These are phyloP conservation scores for Caenorhabditis inopinata DNA, from an alignment of 1,140 invertebrate genomes.

Conservation along the genomic window DNA sequence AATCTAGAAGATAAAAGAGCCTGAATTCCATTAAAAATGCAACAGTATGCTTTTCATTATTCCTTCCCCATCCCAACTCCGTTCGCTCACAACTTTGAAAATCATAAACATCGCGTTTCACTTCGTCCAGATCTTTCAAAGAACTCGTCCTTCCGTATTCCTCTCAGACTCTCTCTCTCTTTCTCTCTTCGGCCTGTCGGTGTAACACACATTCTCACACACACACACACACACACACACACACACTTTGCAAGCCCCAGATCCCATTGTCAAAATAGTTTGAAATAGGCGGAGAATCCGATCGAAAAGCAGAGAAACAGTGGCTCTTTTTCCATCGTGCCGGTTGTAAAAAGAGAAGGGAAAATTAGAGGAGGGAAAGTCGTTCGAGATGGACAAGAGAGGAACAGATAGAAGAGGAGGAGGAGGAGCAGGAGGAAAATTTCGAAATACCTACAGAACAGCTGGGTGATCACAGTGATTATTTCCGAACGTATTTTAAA, in stretches of 20 bases:
- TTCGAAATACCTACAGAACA: not conserved
- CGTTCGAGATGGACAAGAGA: not conserved
- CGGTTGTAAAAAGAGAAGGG: constrained; percentile 9
- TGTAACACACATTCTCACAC: too few species aligned
- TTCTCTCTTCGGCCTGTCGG: not conserved
- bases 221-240: too few species aligned
- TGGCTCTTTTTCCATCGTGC: not conserved
- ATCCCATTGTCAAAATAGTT: constrained; percentile 1
- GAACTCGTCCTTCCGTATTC: not conserved
- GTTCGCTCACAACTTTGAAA: not conserved
- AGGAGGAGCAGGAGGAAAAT: not conserved
- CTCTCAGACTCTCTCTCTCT: not conserved
- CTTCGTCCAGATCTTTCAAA: not conserved
- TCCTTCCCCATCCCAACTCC: not conserved
- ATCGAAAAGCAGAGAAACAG: not conserved
- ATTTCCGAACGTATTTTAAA: too few species aligned
- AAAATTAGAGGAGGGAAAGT: not conserved
- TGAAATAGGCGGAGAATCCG: not conserved
- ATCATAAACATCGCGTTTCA: not conserved
- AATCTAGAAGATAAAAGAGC: too few species aligned
- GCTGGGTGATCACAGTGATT: not conserved
- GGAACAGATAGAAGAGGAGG: not conserved
- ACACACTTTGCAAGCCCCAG: not conserved
- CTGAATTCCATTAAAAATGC: too few species aligned
- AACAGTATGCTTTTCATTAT: too few species aligned